Evolutionary conservation across 2,113 vertebrate species (phyloP).

Genomic region (Anser brachyrhynchus): DNA sequence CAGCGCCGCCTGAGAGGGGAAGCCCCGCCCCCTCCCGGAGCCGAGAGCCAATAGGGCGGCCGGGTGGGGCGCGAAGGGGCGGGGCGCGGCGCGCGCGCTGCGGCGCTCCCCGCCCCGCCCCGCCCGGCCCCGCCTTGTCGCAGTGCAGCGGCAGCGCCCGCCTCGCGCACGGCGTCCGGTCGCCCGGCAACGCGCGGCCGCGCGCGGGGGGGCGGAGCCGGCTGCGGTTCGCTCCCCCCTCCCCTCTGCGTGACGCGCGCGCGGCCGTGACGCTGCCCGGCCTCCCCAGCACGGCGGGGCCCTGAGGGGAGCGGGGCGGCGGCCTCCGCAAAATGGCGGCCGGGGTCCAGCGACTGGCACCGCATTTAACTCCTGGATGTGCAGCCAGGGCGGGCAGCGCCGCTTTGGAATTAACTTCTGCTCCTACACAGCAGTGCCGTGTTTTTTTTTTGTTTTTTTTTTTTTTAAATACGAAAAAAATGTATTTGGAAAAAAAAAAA

Average conservation of each 20-base stretch:
- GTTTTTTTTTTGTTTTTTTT: neutral
- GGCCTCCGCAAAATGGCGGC: no score
- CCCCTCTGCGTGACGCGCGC: neutral
- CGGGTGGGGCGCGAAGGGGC: no score
- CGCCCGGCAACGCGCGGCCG: slow-evolving; percentile 53
- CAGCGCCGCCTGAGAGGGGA: neutral
- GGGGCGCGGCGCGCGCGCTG: neutral
- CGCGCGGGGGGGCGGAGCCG: no score
- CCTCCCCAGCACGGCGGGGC: no score
- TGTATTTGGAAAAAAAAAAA: neutral
- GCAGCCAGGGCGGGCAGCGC: no score
- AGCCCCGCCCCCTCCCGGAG: neutral
- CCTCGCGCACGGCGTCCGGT: slow-evolving; percentile 60
- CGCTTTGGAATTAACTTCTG: neutral
- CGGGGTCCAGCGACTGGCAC: no score
- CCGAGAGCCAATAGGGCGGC: neutral
- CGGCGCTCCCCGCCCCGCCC: neutral
- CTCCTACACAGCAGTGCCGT: neutral
- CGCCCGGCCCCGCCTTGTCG: slow-evolving; percentile 48
- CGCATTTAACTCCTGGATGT: no score
- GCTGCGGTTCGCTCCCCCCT: no score
- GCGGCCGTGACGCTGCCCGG: neutral
- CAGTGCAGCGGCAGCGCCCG: slow-evolving; percentile 69
- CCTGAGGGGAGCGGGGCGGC: no score
- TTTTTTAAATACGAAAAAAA: neutral